Base-by-base conservation (phyloP, 2,113 vertebrate species). In the Vanacampus margaritifer region DNA sequence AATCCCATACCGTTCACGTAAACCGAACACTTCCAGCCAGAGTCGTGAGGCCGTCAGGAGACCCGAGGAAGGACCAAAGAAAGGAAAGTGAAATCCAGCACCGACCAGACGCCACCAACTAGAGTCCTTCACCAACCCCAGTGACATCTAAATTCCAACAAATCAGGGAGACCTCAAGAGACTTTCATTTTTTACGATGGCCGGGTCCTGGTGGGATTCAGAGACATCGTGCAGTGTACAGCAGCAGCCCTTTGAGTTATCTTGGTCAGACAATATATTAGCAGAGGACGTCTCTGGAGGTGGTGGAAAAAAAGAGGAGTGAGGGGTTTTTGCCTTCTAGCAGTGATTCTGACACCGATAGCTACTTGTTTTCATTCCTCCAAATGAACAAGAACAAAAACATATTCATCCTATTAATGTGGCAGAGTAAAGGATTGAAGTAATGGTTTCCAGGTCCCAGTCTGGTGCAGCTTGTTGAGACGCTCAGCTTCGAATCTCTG, bases 381-480 rank as follows among this genome's bases (percentile, higher is more conserved):
- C 87, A 89, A 89, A 89, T 89, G 79, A 90, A 87, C 74, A 56
- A 78, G 87, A 85, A 89, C 87, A 89, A 84, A 82, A 78, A 87
- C 89, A 82, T 87, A 88, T 89, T 89, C 87, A 87, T 86, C 83
- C 81, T 85, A 84, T 90, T 89, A 90, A 89, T 89, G 87, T 91
- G 87, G 78, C 75, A 68, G 79, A 87, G 78, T 87, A 78, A 88
- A 78, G 75, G 76, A 86, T 83, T 85, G 82, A 89, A 87, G 79
- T 84, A 85, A 88, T 84, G 83, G 80, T 78, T 84, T 89, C 85
- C 75, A 82, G 87, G 79, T 76, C 82, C 61, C 74, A 75, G 71
- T 78, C 79, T 80, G 68, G 71, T 63, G 78, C 83, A 71, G 83
- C 84, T 86, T 83, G 81, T 80, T 84, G 86, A 82, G 82, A 73